phyloP scores from a whole-genome alignment of 2,888 invertebrate genomes.

The Eurois occulta region DNA sequence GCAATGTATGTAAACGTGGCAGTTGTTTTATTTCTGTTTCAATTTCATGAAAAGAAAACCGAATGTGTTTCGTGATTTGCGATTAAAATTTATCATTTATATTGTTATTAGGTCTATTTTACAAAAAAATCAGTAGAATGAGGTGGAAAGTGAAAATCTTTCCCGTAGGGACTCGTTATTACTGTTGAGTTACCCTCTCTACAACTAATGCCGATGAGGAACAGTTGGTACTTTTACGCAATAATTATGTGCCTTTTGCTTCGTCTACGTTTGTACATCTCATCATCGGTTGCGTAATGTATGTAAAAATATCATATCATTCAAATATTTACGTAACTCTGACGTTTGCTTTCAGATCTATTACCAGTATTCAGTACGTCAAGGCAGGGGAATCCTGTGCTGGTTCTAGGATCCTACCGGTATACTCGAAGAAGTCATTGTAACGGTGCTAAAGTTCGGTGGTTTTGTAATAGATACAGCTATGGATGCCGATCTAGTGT shows the following conservation, averaged over 20 bases:
- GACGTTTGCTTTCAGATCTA: conserved; percentile 5
- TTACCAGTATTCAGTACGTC: conserved; percentile 49
- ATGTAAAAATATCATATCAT: too few relatives aligned
- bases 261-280: too few relatives aligned
- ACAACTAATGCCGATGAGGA: too few relatives aligned
- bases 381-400: conserved; percentile 19
- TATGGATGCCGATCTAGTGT: background rate
- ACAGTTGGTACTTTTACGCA: too few relatives aligned
- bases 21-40: background rate
- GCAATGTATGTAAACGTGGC: background rate
- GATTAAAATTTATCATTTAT: too few relatives aligned
- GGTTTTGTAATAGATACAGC: conserved; percentile 1
- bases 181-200: too few relatives aligned
- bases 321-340: background rate
- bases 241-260: too few relatives aligned
- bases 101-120: too few relatives aligned
- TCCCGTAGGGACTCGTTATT: too few relatives aligned
- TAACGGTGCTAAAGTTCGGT: conserved; percentile 5
- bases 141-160: too few relatives aligned
- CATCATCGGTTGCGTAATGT: too few relatives aligned
- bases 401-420: conserved; percentile 15
- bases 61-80: background rate
- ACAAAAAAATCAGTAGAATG: too few relatives aligned
- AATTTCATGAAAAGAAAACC: background rate
- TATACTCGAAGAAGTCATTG: background rate